Base-by-base conservation (phyloP, 2,888 invertebrate species). In the Imbricaverruca yamaguchii region DNA sequence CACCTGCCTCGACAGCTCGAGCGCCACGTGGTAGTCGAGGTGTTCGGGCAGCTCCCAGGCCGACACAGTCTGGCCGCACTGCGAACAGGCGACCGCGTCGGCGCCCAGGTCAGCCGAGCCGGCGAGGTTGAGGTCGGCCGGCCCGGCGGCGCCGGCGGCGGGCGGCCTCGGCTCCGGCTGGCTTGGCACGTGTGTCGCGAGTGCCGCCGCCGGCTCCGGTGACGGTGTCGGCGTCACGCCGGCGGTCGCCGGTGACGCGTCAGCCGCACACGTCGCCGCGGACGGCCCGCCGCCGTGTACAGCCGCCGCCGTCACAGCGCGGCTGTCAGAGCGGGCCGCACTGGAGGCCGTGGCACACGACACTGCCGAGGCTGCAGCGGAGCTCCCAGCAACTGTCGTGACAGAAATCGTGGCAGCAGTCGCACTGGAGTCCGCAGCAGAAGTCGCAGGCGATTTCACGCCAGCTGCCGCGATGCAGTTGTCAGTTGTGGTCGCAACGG, bases 11-110 rank as follows among this genome's bases (percentile, higher is more conserved):
- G 79, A 79, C 81, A 97, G 87, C 85, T 92, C 92, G 85, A 92
- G 91, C 10, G 97, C 97, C 85, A 93, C 90, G 87, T 97, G 97
- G 86, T 91, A 95, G 88, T 97, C 96, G 85, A 90, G 87, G 87
- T 96, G 96, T 85, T 94, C 93, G 0, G 89, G 86, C 84, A 92
- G 89, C 82, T 92, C 92, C 83, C 90, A 89, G 8, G 90, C 84
- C 18, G 89, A 86, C 81, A 96, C 88, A 83, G 87, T 88, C 86
- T 91, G 90, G 56, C 90, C 89, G 87, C 96, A 96, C 86, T 93
- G 91, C 0, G 89, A 84, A 87, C 96, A 96, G 77, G 86, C 87
- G 85, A 90, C 89, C 63, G 57, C 82, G 63, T 87, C 87, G 80
- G 83, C 82, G 63, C 86, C 86, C 61, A 86, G 84, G 78, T 84